Percentiles rank a stretch among this genome's conserved stretches.
Evolutionary conservation across 35 echinoderm and acorn worm species (phyloP).

Genomic region (Acanthaster planci): DNA sequence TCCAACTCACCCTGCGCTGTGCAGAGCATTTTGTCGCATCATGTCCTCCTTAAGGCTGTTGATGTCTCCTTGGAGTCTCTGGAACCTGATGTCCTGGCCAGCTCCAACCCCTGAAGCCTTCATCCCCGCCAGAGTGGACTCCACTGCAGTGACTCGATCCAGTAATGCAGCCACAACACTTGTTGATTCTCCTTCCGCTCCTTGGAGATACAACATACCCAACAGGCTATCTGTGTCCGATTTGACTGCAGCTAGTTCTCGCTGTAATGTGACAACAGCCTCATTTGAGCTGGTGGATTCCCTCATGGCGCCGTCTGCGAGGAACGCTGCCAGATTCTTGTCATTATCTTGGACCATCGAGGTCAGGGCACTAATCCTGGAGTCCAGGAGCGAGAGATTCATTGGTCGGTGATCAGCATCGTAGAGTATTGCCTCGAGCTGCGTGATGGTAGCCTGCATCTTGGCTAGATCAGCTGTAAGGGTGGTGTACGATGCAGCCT

Average conservation of each 20-base stretch:
- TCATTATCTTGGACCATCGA: background rate
- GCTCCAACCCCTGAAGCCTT: background rate
- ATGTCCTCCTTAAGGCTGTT: constrained; percentile 11
- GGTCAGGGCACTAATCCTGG: background rate
- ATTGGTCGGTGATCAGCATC: background rate
- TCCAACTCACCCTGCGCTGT: background rate
- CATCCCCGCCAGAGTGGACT: background rate
- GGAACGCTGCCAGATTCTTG: constrained; percentile 5
- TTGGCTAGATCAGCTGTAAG: background rate
- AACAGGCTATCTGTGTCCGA: background rate
- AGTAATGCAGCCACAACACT: background rate
- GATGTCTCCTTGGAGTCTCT: background rate
- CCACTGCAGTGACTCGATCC: background rate
- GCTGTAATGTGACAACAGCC: background rate
- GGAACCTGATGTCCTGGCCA: background rate
- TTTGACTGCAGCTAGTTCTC: background rate
- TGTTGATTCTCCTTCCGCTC: background rate
- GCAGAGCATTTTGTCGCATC: background rate
- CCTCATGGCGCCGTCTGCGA: background rate
- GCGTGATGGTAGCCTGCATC: background rate
- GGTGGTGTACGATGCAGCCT: background rate
- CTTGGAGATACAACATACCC: background rate
- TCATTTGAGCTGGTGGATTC: background rate
- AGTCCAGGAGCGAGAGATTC: constrained; percentile 1
- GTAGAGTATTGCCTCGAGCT: constrained; percentile 13